Base-by-base conservation (phyloP, 1,140 invertebrate species). In the Lordiphosa collinella region DNA sequence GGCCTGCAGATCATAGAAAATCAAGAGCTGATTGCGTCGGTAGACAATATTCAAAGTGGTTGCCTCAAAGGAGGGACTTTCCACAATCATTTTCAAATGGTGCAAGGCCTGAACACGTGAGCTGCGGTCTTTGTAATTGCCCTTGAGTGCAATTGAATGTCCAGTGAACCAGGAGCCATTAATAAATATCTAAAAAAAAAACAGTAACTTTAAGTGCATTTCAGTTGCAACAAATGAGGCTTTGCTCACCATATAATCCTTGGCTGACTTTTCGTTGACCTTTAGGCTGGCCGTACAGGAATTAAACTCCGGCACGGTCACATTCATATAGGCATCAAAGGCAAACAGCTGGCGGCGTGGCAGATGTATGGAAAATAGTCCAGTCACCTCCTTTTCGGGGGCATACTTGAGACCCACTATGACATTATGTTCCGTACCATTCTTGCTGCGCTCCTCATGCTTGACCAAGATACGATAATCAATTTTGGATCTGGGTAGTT, bases 101-200 rank as follows among this genome's bases (percentile, higher is more conserved):
- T 94, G 92, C 55, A 92, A 92, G 0, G 91, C 90, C 47, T 92
- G 84, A 5, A 91, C 90, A 0, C 90, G 88, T 3, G 91, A 92
- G 0, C 93, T 94, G 65, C 91, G 91, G 76, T 95, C 94, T 44
- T 92, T 91, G 69, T 95, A 96, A 4, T 92, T 90, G 1, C 94
- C 94, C 36, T 91, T 91, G 0, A 93, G 89, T 3, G 91, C 92
- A 18, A 94, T 90, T 35, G 93, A 94, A 47, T 94, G 93, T 1
- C 94, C 94, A 52, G 93, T 95, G 74, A 96, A 95, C 94, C 94
- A 95, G 0, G 92, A 91, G 0, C 93, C 94, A 3, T 91, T 89
- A 25, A 94, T 90, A 36, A 94, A 93, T 4, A 95, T 80, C 90
- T 94, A 62, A 13, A 69, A 56, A 38, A 7, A 11, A n/a, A 1